These are phyloP conservation scores for Neria commutata DNA, from an alignment of 2,888 invertebrate species.

Conservation along the genomic window DNA sequence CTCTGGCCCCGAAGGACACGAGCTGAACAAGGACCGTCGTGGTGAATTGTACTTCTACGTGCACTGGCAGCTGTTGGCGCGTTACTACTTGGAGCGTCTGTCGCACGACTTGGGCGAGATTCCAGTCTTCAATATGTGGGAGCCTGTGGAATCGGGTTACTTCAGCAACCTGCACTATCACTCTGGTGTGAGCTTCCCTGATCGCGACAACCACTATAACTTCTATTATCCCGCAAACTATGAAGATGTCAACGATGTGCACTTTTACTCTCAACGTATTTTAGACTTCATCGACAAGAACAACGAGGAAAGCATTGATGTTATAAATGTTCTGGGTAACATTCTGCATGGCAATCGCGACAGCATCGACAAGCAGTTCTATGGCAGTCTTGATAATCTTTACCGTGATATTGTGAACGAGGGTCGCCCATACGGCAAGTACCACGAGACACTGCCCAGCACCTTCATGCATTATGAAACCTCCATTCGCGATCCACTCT, in stretches of 20 bases:
- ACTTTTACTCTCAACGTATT: slow-evolving; percentile 66
- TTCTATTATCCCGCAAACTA: slow-evolving; percentile 58
- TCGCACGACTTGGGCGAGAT: slow-evolving; percentile 74
- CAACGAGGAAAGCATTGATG: slow-evolving; percentile 44
- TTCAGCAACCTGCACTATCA: slow-evolving; percentile 69
- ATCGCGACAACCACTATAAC: slow-evolving; percentile 66
- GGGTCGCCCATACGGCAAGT: slow-evolving; percentile 48
- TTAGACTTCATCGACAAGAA: slow-evolving; percentile 63
- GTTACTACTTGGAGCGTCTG: slow-evolving; percentile 67
- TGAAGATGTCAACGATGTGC: slow-evolving; percentile 57
- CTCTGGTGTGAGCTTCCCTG: slow-evolving; percentile 72
- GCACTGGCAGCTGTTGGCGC: slow-evolving; percentile 63
- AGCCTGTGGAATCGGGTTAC: slow-evolving; percentile 68
- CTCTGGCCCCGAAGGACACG: slow-evolving; percentile 62
- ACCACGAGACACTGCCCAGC: slow-evolving; percentile 49
- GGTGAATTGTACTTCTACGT: slow-evolving; percentile 63
- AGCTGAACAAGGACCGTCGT: slow-evolving; percentile 56
- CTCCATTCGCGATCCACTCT: slow-evolving; percentile 74
- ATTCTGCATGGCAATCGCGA: slow-evolving; percentile 66
- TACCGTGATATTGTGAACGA: slow-evolving; percentile 66
- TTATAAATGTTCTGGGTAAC: slow-evolving; percentile 64
- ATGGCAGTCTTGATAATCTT: slow-evolving; percentile 64
- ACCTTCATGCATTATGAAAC: slow-evolving; percentile 71
- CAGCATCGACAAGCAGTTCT: slow-evolving; percentile 64
- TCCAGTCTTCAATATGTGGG: slow-evolving; percentile 65